phyloP scores from a whole-genome alignment of 2,113 vertebrate species.

The Gobius niger region DNA sequence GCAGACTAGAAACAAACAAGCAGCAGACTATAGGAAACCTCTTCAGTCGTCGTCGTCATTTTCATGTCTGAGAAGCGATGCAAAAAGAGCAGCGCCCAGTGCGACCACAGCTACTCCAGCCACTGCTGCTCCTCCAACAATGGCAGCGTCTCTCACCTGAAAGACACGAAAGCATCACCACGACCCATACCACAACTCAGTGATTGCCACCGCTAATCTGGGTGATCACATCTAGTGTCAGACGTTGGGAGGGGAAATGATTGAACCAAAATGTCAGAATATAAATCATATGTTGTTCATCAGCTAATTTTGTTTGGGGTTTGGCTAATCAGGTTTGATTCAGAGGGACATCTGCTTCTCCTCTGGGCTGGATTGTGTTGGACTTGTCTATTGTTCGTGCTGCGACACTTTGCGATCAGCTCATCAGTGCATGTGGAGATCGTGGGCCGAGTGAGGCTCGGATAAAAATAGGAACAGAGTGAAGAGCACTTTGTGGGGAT shows the following conservation, averaged over 20 bases:
- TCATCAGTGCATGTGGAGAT: slow-evolving; percentile 8
- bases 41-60: not conserved
- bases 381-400: slow-evolving; percentile 11
- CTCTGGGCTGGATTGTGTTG: slow-evolving; percentile 13
- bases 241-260: slow-evolving; percentile 9
- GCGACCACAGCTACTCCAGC: not conserved
- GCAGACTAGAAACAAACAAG: not conserved
- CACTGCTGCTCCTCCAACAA: slow-evolving; percentile 8
- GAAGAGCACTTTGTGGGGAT: too few species aligned
- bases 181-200: too few species aligned
- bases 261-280: slow-evolving; percentile 8
- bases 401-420: not conserved
- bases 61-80: not conserved
- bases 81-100: slow-evolving; percentile 19
- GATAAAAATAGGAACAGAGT: too few species aligned
- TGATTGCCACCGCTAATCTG: too few species aligned
- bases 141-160: not conserved
- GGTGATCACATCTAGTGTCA: not conserved
- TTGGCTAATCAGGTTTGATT: slow-evolving; percentile 22
- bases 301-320: slow-evolving; percentile 4
- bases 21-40: not conserved
- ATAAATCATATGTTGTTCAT: slow-evolving; percentile 21
- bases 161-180: not conserved
- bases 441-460: not conserved
- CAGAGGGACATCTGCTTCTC: slow-evolving; percentile 37